Percentiles rank a stretch among this genome's conserved stretches.
These are phyloP conservation scores for Ptychochromis oligacanthus DNA, from an alignment of 2,113 vertebrate genomes.

Conservation along the genomic window DNA sequence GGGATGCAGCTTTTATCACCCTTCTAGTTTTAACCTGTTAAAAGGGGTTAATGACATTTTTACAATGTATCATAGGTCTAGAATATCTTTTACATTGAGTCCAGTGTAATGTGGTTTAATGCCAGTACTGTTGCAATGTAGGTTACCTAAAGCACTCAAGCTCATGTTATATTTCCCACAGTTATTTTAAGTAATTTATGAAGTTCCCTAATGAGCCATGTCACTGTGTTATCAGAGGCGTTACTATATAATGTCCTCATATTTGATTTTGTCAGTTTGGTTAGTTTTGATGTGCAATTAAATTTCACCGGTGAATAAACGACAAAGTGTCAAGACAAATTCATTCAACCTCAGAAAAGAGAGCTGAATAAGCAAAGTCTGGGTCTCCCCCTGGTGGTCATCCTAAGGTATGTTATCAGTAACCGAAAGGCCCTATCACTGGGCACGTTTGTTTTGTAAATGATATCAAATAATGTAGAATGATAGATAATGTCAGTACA, in stretches of 20 bases:
- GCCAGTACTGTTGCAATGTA: conserved; percentile 9
- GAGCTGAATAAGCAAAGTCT: neutral
- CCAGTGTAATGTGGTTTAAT: conserved; percentile 10
- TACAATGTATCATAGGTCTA: neutral
- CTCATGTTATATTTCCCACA: neutral
- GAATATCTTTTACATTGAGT: neutral
- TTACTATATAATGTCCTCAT: neutral
- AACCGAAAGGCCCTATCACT: neutral
- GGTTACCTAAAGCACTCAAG: neutral
- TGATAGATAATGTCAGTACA: neutral
- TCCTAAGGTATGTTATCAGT: neutral
- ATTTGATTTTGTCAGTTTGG: neutral
- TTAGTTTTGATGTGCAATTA: conserved; percentile 11
- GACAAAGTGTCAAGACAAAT: neutral
- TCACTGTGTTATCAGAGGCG: neutral
- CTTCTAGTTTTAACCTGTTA: neutral
- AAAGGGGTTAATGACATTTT: neutral
- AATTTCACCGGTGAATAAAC: neutral
- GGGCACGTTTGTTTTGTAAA: neutral
- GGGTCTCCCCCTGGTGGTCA: conserved; percentile 46
- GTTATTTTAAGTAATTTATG: neutral
- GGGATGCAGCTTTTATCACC: neutral
- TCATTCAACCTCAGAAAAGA: neutral
- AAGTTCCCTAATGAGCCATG: neutral
- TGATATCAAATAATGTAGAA: neutral